Evolutionary conservation across 2,888 invertebrate species (phyloP), one percentile per base, ranked within the genome.

Genomic region (Chromoteleia sp.): DNA sequence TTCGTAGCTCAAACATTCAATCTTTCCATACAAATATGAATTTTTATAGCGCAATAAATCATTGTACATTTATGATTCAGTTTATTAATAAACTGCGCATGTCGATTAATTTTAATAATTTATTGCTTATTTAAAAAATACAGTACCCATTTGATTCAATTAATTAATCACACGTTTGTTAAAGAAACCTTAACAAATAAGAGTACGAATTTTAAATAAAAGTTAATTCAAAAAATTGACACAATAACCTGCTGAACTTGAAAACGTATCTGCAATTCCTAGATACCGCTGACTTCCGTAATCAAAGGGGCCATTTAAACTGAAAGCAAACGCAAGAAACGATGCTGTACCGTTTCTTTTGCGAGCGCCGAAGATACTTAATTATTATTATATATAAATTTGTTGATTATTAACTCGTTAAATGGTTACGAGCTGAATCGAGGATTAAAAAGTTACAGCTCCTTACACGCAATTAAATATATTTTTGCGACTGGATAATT

Each of bases 351-450:
- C 61, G 61, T 61, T 61, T 45, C 45, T 45, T 45, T 59, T 19
- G 25, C 17, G 30, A 54, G 30, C 33, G 8, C 30, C 58, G 41
- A 41, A 36, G 63, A 48, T 19, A 30, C 17, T 45, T 36, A 25
- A 63, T 63, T 48, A 65, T 65, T 52, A 52, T 65, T 67, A 54
- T 67, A 43, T 43, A 25, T 25, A 67, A 52, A 67, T 41, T 36
- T 50, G 50, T 65, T 50, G 15, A 50, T 41, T 68, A 68, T 56
- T 56, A 45, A 56, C 56, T 56, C 56, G 25, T 68, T 56, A 56
- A 68, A 68, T 21, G 19, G 14, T 68, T 68, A 45, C 19, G 39
- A 56, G 39, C 17, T 4, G 14, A 45, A 43, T 56, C 25, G 56
- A 19, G 56, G 68, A 68, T 43, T 56, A 54, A 70, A 58, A 45